Evolutionary conservation across 2,888 invertebrate genomes (phyloP), one percentile per base, ranked within the genome.

Genomic region (Ophion ventricosus): DNA sequence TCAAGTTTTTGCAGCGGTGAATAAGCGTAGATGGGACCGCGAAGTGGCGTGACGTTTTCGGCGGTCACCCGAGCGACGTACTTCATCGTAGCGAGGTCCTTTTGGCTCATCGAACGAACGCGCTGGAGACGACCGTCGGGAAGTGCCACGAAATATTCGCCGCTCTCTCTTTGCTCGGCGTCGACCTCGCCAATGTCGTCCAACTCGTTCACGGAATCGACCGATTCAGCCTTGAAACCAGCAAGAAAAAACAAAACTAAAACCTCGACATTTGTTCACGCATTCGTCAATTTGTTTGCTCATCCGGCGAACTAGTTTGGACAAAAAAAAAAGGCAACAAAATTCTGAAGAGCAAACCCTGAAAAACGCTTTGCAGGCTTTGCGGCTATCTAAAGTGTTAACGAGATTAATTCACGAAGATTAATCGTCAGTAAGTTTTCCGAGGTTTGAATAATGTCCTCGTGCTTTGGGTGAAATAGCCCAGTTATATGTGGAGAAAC

Each of bases 51-150:
- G 83, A 96, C 95, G 87, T 95, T 94, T 88, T 94, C 95, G 90
- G 96, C 96, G 72, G 95, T 95, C 82, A 96, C 94, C 87, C 95
- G 94, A 11, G 96, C 96, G 57, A 95, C 95, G 89, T 95, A 96
- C 25, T 95, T 96, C 96, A 96, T 96, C 77, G 95, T 95, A 54
- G 92, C 92, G 61, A 92, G 85, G 88, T 94, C 93, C 86, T 94
- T 93, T n/a, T 92, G 91, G 89, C 95, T 95, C 82, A 94, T 94
- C 92, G 95, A 96, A 87, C 94, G 94, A 17, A 96, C 95, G 80
- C 95, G 94, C 88, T 96, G 96, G 1, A 96, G 94, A 86, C 95
- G 94, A 2, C 96, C 95, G 83, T 94, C 94, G 1, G 96, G 96
- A 84, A 96, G 94, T 57, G 96, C 94, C 8, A 96, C 94, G 91